Conservation (phyloP, 2,888 invertebrate species). For the Epirrhoe alternata region DNA sequence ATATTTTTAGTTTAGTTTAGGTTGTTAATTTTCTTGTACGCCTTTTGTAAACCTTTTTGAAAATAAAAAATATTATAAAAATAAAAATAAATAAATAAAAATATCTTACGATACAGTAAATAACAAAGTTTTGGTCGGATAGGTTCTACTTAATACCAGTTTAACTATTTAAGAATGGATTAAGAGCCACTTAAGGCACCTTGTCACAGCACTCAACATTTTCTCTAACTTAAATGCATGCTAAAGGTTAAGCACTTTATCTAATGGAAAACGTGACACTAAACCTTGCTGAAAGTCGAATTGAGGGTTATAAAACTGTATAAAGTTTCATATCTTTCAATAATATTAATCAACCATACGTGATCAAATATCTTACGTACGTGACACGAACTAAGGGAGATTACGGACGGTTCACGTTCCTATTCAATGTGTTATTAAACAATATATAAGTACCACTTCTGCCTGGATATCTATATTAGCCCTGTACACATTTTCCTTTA, state of each 20-base stretch:
- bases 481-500: not conserved
- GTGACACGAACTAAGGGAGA: slow-evolving; percentile 7
- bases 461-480: not conserved
- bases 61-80: too few species aligned
- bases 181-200: slow-evolving; percentile 7
- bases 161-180: slow-evolving; percentile 1
- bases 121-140: not conserved
- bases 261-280: slow-evolving; percentile 41
- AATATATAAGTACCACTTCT: not conserved
- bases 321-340: slow-evolving; percentile 16
- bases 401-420: not conserved
- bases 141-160: not conserved
- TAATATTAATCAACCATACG: slow-evolving; percentile 26
- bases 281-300: slow-evolving; percentile 18
- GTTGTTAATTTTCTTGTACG: too few species aligned
- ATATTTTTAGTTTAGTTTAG: too few species aligned
- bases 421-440: slow-evolving; percentile 1
- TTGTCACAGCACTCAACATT: slow-evolving; percentile 14
- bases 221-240: slow-evolving; percentile 9
- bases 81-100: too few species aligned
- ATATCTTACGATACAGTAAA: too few species aligned
- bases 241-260: slow-evolving; percentile 13
- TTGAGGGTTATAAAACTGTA: slow-evolving; percentile 16
- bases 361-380: slow-evolving; percentile 20
- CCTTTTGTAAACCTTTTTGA: too few species aligned